phyloP scores from a whole-genome alignment of 1,140 invertebrate genomes.

The Dendroctonus valens region DNA sequence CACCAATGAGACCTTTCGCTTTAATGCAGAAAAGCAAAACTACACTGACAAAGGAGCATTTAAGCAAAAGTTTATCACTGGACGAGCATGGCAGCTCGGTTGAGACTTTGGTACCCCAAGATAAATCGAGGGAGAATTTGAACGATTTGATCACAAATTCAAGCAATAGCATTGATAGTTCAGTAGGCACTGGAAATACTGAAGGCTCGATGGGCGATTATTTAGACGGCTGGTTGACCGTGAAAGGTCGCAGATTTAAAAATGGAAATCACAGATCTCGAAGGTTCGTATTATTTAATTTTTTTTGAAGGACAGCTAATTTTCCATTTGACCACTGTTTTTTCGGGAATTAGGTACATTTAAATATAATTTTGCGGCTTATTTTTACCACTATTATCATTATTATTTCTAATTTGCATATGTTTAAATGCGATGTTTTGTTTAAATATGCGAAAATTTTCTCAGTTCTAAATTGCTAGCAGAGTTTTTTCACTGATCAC shows the following conservation, averaged over 20 bases:
- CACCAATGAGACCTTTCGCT: slow-evolving; percentile 11
- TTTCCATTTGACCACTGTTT: too few species aligned
- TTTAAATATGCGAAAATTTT: too few species aligned
- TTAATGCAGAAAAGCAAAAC: slow-evolving; percentile 39
- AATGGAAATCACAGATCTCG: slow-evolving; percentile 43
- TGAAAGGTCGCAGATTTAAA: slow-evolving; percentile 59
- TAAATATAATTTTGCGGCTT: too few species aligned
- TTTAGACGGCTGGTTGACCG: slow-evolving; percentile 66
- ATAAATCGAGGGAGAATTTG: slow-evolving; percentile 50
- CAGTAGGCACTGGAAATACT: slow-evolving; percentile 55
- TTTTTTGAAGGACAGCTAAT: too few species aligned
- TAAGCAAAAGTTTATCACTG: slow-evolving; percentile 36
- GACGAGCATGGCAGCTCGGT: slow-evolving; percentile 52
- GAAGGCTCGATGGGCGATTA: slow-evolving; percentile 54
- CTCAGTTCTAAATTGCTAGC: too few species aligned
- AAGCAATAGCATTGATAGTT: slow-evolving; percentile 59
- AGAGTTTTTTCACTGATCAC: too few species aligned
- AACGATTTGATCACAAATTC: slow-evolving; percentile 49
- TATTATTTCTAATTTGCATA: too few species aligned
- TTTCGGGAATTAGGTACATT: too few species aligned
- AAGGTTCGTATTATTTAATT: slow-evolving; percentile 13
- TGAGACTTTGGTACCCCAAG: slow-evolving; percentile 56
- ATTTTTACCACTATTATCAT: too few species aligned
- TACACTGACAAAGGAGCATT: slow-evolving; percentile 38
- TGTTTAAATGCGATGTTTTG: too few species aligned